Percentiles rank a stretch among this genome's conserved stretches.
phyloP scores from a whole-genome alignment of 2,888 invertebrate genomes.

The Gerris lacustris region DNA sequence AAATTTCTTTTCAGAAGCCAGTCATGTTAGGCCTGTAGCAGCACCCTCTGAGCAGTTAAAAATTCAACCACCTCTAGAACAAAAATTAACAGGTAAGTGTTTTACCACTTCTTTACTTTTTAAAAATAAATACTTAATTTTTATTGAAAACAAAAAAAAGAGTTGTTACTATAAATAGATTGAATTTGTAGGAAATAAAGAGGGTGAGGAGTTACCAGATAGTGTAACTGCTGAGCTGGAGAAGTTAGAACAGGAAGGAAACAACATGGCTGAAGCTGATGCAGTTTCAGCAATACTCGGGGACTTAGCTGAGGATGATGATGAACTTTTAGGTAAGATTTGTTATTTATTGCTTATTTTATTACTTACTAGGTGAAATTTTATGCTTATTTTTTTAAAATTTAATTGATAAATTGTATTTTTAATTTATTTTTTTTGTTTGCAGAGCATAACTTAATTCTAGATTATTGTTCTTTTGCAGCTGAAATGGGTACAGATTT shows the following conservation, averaged over 20 bases:
- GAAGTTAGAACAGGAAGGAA: slow-evolving; percentile 52
- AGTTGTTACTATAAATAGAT: too few relatives aligned
- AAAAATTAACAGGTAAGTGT: slow-evolving; percentile 3
- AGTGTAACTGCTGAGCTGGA: slow-evolving; percentile 56
- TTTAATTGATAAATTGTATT: background rate
- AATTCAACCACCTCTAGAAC: slow-evolving; percentile 6
- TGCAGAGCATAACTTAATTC: slow-evolving; percentile 1
- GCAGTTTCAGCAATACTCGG: slow-evolving; percentile 67
- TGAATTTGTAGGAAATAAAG: slow-evolving; percentile 9
- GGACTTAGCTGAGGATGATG: slow-evolving; percentile 73
- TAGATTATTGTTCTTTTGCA: slow-evolving; percentile 34
- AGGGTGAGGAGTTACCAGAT: slow-evolving; percentile 46
- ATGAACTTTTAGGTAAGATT: slow-evolving; percentile 54
- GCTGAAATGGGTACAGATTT: slow-evolving; percentile 91
- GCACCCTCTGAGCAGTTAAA: slow-evolving; percentile 3
- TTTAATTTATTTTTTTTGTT: slow-evolving; percentile 5
- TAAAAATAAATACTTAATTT: too few relatives aligned
- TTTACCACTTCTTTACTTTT: background rate
- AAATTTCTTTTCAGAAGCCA: background rate
- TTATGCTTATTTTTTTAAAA: too few relatives aligned
- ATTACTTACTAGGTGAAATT: too few relatives aligned
- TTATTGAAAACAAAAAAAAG: too few relatives aligned
- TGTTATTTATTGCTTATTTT: slow-evolving; percentile 6
- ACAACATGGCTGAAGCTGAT: slow-evolving; percentile 45
- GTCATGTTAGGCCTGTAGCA: background rate